Conservation (phyloP, 2,113 vertebrate species). For the Riparia riparia region DNA sequence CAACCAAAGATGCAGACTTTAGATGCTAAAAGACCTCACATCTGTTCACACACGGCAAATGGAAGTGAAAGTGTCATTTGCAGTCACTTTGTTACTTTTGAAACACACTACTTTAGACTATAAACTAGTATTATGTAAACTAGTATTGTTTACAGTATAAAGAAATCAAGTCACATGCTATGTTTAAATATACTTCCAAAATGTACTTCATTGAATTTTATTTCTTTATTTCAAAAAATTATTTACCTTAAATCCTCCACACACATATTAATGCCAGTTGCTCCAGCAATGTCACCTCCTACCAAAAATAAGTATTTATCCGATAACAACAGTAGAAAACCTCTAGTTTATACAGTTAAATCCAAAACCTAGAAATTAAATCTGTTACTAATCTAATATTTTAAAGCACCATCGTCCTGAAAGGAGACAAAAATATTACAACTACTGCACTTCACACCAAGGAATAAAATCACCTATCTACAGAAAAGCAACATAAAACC, state of each 20-base stretch:
- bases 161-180: not conserved
- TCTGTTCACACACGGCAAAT: accelerated
- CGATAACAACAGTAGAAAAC: not conserved
- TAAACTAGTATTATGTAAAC: not conserved
- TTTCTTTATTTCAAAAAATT: not conserved
- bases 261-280: not conserved
- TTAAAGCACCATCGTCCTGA: not conserved
- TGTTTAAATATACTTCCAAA: not conserved
- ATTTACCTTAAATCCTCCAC: not conserved
- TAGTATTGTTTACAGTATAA: not conserved
- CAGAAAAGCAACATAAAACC: not conserved
- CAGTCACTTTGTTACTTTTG: not conserved
- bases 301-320: not conserved
- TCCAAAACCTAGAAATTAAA: not conserved
- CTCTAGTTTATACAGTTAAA: not conserved
- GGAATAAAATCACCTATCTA: not conserved
- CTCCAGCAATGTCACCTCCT: not conserved
- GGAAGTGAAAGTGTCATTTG: not conserved
- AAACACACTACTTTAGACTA: not conserved
- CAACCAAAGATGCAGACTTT: not conserved
- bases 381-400: not conserved
- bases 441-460: not conserved
- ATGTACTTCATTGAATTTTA: not conserved
- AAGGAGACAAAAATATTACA: not conserved
- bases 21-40: not conserved